Base-by-base conservation (phyloP, 2,888 invertebrate species). In the Coelopa pilipes region DNA sequence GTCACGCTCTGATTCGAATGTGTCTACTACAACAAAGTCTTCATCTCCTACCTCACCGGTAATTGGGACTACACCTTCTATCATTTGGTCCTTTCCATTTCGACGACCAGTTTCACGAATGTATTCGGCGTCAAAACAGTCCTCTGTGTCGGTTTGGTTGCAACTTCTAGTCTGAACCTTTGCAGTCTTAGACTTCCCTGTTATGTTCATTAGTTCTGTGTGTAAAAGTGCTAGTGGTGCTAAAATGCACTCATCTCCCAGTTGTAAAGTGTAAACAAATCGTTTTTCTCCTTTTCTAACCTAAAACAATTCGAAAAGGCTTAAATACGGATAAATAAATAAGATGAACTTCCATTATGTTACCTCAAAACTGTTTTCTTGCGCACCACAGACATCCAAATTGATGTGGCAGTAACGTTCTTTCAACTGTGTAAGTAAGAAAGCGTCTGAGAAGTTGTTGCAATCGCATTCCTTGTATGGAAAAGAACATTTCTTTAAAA, bases 71-170 rank as follows among this genome's bases (percentile, higher is more conserved):
- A 79, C 80, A 1, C 85, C 84, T 71, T 87, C 87, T 7, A 87
- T 80, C 88, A 89, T 66, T 87, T 87, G 82, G 88, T 92, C 86
- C 0, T 80, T 78, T 0, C 79, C 83, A 21, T 83, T 84, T 11
- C 83, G 81, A 0, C 85, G 78, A 0, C 96, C 93, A 0, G 96
- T 97, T 89, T 97, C 97, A 77, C 95, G 90, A 13, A 98, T 89
- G 84, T 96, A 98, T 83, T 95, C 94, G 15, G 96, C 96, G 89
- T 98, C 97, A 84, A 96, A 96, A 2, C 96, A 96, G 88, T 98
- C 98, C 87, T 96, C 96, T 0, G 96, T 93, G 83, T 97, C 96
- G 77, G 91, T 89, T 5, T 90, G 88, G 75, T 90, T 89, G 3
- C 96, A 93, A 67, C 90, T 88, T 60, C 91, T 86, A 79, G 90